Conservation (phyloP, 2,113 vertebrate species). For the Oceanodroma tethys region DNA sequence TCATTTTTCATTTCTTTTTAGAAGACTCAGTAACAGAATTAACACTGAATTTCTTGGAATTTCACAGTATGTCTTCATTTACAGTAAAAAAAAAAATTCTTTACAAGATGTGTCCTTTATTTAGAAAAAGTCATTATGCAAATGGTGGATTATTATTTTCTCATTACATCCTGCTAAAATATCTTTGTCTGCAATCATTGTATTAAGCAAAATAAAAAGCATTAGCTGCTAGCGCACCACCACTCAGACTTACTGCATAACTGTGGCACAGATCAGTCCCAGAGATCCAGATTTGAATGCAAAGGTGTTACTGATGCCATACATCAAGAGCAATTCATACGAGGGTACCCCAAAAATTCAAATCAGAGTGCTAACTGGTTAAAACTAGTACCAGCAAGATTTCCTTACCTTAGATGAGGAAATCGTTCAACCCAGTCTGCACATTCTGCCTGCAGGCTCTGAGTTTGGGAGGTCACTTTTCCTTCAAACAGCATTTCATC, state of each 20-base stretch:
- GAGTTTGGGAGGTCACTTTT: constrained; percentile 71
- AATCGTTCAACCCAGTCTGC: constrained; percentile 77
- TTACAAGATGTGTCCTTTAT: background rate
- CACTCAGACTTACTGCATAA: background rate
- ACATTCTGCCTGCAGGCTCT: constrained; percentile 77
- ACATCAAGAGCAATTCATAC: background rate
- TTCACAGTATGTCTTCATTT: background rate
- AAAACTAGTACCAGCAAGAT: background rate
- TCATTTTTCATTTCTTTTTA: background rate
- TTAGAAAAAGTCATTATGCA: background rate
- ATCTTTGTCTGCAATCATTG: background rate
- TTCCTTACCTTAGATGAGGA: constrained; percentile 79
- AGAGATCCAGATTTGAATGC: background rate
- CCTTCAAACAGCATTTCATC: constrained; percentile 87
- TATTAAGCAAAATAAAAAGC: background rate
- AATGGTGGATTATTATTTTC: background rate
- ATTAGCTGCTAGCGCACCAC: background rate
- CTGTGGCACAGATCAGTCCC: background rate
- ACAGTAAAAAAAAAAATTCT: background rate
- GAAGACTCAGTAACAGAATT: background rate
- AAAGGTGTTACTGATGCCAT: background rate
- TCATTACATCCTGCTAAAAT: background rate
- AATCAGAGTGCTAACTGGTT: background rate
- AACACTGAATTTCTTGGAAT: background rate
- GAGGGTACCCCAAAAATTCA: background rate